phyloP scores from a whole-genome alignment of 2,797 vertebrate species.

The Malurus leucopterus region DNA sequence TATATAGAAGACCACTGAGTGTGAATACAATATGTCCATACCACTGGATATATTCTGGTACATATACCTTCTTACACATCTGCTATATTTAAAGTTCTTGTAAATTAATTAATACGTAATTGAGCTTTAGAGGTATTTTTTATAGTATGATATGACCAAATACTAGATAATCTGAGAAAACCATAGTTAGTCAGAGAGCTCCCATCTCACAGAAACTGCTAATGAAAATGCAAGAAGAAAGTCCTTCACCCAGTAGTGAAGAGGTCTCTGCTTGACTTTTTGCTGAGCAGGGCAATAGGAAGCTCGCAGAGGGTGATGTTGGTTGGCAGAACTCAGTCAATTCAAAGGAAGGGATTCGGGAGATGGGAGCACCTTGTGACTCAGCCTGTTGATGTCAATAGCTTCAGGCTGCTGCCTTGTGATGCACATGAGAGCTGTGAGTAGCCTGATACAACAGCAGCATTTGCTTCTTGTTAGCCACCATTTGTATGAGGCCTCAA shows the following conservation, averaged over 20 bases:
- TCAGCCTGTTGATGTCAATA: background rate
- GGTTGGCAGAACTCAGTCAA: fast-evolving
- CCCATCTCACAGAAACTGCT: background rate
- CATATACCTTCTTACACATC: background rate
- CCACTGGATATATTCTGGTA: background rate
- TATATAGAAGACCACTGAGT: too few relatives aligned
- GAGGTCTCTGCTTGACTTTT: background rate
- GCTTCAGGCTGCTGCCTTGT: background rate
- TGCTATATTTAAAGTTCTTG: background rate
- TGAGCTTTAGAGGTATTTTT: background rate
- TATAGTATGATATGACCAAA: background rate
- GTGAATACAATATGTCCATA: background rate
- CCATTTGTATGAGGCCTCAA: background rate
- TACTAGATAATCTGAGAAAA: background rate
- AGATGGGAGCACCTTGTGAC: background rate
- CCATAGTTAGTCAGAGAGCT: background rate
- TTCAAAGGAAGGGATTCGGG: background rate
- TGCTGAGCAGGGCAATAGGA: fast-evolving
- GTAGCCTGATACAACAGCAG: background rate
- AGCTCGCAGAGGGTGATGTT: background rate
- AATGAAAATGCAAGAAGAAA: background rate
- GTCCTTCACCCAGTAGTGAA: background rate
- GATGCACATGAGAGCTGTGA: background rate
- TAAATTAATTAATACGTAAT: background rate
- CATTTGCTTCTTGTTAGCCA: background rate